Conservation (phyloP, 2,797 vertebrate genomes). For the Bradypodion pumilum region DNA sequence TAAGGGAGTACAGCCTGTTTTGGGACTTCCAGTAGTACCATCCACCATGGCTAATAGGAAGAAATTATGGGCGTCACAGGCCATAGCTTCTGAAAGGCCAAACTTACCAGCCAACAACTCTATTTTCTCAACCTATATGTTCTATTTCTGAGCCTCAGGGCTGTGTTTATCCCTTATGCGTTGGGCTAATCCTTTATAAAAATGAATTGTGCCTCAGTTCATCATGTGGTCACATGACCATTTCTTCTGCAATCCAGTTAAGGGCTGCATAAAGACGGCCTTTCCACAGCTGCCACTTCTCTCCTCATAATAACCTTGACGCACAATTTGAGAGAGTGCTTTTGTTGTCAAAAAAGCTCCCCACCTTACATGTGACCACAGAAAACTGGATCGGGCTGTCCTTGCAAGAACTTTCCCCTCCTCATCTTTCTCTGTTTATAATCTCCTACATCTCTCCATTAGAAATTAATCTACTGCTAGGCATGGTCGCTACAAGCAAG, state of each 20-base stretch:
- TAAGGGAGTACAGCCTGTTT: too few species aligned
- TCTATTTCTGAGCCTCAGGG: not conserved
- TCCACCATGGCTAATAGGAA: too few species aligned
- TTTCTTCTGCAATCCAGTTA: not conserved
- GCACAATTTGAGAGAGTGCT: not conserved
- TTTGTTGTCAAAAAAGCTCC: not conserved
- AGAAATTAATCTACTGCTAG: not conserved
- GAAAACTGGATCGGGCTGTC: not conserved
- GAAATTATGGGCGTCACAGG: too few species aligned
- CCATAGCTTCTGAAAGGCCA: too few species aligned
- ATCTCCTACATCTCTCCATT: not conserved
- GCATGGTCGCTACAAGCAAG: not conserved
- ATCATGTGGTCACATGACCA: not conserved
- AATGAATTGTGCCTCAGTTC: not conserved
- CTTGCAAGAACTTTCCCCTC: not conserved
- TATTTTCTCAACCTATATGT: not conserved
- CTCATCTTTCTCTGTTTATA: not conserved
- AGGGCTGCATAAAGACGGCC: not conserved
- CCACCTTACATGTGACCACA: not conserved
- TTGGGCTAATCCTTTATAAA: not conserved
- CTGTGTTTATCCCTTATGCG: not conserved
- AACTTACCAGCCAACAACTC: too few species aligned
- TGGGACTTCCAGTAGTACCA: too few species aligned
- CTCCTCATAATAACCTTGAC: not conserved
- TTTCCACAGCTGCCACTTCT: not conserved